These are phyloP conservation scores for Coptodon rendalli DNA, from an alignment of 2,113 vertebrate species.

Conservation along the genomic window DNA sequence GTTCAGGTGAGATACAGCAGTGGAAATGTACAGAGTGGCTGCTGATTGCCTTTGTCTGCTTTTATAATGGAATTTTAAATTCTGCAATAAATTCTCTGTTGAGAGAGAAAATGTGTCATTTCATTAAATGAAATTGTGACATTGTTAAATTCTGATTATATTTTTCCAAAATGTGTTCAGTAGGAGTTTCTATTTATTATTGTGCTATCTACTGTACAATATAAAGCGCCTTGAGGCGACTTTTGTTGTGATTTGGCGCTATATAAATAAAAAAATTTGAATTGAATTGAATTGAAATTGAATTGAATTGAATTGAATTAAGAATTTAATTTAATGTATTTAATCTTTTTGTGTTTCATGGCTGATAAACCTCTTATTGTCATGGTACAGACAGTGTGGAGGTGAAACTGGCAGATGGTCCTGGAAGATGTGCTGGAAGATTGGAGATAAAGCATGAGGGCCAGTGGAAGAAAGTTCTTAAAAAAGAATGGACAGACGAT, in stretches of 20 bases:
- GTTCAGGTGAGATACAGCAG: constrained; percentile 36
- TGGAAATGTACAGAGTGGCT: background rate
- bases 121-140: fast-evolving
- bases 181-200: too few relatives aligned
- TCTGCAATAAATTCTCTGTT: fast-evolving
- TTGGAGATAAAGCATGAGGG: constrained; percentile 20
- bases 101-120: fast-evolving
- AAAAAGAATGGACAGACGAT: fast-evolving
- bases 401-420: constrained; percentile 2
- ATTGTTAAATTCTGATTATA: fast-evolving
- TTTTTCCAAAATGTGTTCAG: background rate
- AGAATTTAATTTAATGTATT: background rate
- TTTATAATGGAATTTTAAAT: background rate
- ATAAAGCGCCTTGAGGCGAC: too few relatives aligned
- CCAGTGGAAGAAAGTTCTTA: background rate
- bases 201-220: too few relatives aligned
- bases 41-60: background rate
- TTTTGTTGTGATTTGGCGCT: too few relatives aligned
- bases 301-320: too few relatives aligned
- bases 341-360: background rate
- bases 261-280: too few relatives aligned
- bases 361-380: background rate
- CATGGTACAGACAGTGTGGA: background rate
- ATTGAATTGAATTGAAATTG: too few relatives aligned
- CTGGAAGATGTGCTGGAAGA: constrained; percentile 51